phyloP scores from a whole-genome alignment of 2,113 vertebrate genomes.

The Dicaeum eximium region DNA sequence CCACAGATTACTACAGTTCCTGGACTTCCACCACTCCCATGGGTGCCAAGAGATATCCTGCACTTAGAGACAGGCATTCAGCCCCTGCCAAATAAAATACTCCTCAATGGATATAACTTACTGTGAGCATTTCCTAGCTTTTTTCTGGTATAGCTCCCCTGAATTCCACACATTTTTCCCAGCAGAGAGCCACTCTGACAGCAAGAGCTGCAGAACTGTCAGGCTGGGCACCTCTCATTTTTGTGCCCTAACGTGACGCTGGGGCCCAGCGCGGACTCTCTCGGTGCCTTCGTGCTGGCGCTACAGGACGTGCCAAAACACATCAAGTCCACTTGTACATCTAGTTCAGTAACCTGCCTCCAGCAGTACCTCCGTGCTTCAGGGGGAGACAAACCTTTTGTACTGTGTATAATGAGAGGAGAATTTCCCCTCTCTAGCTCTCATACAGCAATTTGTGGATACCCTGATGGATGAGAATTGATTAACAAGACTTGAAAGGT shows the following conservation, averaged over 20 bases:
- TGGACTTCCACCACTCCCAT: background rate
- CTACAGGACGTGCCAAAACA: background rate
- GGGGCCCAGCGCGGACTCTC: background rate
- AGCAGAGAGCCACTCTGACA: background rate
- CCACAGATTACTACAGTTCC: background rate
- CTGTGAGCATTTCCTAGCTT: background rate
- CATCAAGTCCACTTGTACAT: conserved; percentile 1
- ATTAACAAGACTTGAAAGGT: conserved; percentile 6
- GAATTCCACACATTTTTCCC: background rate
- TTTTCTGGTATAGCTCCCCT: background rate
- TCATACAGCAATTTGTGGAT: background rate
- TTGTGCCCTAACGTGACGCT: fast-evolving
- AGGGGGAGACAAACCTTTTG: conserved; percentile 22
- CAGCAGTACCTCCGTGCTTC: background rate
- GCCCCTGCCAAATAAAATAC: background rate
- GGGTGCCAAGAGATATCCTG: background rate
- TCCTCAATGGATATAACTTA: background rate
- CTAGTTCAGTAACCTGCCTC: conserved; percentile 8
- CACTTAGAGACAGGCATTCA: background rate
- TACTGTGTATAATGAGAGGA: background rate
- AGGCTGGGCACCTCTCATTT: background rate
- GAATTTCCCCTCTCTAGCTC: background rate
- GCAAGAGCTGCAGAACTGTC: background rate
- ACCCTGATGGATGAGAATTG: conserved; percentile 34
- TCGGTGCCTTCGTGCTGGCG: fast-evolving